These are phyloP conservation scores for Nyctereutes procyonoides DNA, from an alignment of 2,113 vertebrate genomes.

Conservation along the genomic window DNA sequence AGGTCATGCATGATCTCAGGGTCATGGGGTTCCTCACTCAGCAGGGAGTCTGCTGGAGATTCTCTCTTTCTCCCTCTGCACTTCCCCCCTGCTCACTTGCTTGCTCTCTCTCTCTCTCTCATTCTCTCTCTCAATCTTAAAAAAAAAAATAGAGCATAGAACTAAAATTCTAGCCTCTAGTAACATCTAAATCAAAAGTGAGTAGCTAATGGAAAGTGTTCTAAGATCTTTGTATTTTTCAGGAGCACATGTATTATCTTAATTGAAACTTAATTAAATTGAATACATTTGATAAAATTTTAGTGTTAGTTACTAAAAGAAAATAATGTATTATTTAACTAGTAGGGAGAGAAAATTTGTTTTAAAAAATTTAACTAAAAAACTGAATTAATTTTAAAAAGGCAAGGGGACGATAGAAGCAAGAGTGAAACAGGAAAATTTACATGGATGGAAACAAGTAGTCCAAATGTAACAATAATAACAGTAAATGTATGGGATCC, in stretches of 20 bases:
- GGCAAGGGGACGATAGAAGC: not conserved
- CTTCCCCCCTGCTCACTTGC: not conserved
- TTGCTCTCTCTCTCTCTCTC: too few relatives aligned
- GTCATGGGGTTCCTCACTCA: not conserved
- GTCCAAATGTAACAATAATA: not conserved
- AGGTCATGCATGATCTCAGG: not conserved
- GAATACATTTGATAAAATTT: not conserved
- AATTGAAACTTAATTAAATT: not conserved
- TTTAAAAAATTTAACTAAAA: not conserved
- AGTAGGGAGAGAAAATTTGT: not conserved
- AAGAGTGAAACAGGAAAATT: not conserved
- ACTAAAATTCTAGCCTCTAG: not conserved
- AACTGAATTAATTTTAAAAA: not conserved
- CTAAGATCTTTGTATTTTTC: not conserved
- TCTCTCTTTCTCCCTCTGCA: not conserved
- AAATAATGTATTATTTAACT: not conserved
- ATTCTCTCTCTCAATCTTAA: not conserved
- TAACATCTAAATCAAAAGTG: not conserved
- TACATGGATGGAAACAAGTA: not conserved
- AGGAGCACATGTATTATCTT: not conserved
- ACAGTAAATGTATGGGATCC: conserved; percentile 24
- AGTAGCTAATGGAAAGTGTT: not conserved
- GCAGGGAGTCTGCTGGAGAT: not conserved
- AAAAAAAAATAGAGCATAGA: not conserved
- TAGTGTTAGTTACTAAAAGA: conserved; percentile 28